These are phyloP conservation scores for Astropecten irregularis DNA, from an alignment of 53 echinoderm and acorn worm species.

Conservation along the genomic window DNA sequence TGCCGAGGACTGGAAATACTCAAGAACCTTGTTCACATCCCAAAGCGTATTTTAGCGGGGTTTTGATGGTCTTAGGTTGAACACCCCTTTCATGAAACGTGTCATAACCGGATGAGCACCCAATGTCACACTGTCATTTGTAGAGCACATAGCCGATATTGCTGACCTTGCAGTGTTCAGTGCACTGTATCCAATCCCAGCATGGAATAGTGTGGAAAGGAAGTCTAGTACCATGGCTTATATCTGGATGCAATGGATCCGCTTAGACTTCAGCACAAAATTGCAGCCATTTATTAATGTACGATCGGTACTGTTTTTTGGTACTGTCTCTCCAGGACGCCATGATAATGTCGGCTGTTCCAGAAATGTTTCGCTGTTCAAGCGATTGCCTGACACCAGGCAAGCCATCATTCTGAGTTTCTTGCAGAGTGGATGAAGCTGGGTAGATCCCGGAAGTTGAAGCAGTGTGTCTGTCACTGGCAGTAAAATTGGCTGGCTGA, in stretches of 20 bases:
- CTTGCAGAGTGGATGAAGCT: constrained; percentile 29
- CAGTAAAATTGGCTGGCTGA: constrained; percentile 41
- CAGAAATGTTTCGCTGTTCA: constrained; percentile 48
- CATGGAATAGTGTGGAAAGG: constrained; percentile 37
- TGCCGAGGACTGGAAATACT: neutral
- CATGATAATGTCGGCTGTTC: constrained; percentile 35
- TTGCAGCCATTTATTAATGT: constrained; percentile 28
- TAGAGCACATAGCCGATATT: constrained; percentile 27
- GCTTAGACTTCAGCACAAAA: constrained; percentile 40
- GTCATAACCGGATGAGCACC: too few relatives aligned
- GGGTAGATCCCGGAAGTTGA: constrained; percentile 17
- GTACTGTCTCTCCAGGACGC: constrained; percentile 24
- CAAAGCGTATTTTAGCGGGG: neutral
- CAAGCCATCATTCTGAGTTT: constrained; percentile 49
- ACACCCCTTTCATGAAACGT: too few relatives aligned
- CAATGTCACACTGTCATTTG: too few relatives aligned
- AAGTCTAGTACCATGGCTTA: constrained; percentile 36
- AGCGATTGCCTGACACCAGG: constrained; percentile 50
- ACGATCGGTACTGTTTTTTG: constrained; percentile 25
- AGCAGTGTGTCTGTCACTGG: constrained; percentile 27
- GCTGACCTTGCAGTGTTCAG: constrained; percentile 59
- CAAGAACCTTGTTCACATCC: constrained; percentile 4
- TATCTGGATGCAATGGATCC: constrained; percentile 5
- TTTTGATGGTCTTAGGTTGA: too few relatives aligned
- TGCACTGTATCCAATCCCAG: constrained; percentile 51